A percentile compares a stretch with the other conserved stretches of the same genome.
These are phyloP conservation scores for Ricordea florida DNA, from an alignment of 92 coral and sea anemone species.

Conservation along the genomic window DNA sequence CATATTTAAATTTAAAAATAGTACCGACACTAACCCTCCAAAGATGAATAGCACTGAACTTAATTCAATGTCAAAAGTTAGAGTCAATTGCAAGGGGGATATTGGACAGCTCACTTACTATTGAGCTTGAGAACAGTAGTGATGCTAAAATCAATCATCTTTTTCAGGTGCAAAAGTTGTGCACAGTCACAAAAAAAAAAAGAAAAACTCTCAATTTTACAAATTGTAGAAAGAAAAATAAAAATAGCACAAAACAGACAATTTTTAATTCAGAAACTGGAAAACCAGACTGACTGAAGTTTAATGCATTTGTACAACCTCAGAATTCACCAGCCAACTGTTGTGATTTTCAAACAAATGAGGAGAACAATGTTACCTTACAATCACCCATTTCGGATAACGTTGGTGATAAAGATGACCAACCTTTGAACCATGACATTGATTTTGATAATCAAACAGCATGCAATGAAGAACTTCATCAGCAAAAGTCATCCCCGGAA, in stretches of 20 bases:
- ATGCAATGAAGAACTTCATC: slow-evolving; percentile 10
- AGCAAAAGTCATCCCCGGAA: background rate
- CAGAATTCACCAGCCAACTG: slow-evolving; percentile 7
- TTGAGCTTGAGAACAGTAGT: background rate
- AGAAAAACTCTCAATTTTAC: background rate
- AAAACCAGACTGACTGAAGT: background rate
- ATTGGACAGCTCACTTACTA: background rate
- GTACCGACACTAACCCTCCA: too few species aligned
- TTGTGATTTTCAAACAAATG: slow-evolving; percentile 19
- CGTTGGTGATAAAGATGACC: background rate
- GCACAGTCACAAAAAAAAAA: background rate
- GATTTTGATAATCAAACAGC: slow-evolving; percentile 1
- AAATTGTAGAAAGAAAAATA: background rate
- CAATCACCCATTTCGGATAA: background rate
- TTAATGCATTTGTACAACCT: background rate
- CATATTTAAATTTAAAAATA: too few species aligned
- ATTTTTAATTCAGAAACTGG: background rate
- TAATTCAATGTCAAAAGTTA: background rate
- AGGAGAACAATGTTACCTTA: background rate
- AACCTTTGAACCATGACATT: background rate
- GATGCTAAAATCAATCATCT: background rate
- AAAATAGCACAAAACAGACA: background rate
- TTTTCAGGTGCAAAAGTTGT: background rate
- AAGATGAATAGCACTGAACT: too few species aligned
- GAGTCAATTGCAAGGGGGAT: background rate